Evolutionary conservation across 2,888 invertebrate genomes (phyloP).

Genomic region (Achlya flavicornis): DNA sequence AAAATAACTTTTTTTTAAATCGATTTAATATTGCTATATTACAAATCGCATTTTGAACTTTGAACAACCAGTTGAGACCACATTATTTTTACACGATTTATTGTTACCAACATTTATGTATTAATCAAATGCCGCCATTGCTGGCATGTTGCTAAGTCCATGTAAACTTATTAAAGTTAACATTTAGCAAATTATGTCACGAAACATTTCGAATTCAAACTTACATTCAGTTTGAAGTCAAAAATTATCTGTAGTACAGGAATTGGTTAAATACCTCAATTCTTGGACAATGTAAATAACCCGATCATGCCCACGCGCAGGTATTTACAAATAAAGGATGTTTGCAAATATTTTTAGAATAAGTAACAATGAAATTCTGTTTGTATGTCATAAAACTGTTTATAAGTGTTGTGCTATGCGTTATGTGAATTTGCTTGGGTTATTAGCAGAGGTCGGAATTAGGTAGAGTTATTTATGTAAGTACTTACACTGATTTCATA

Average conservation of each 20-base stretch:
- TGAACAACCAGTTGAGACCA: slow-evolving; percentile 73
- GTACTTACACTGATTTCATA: too few relatives aligned
- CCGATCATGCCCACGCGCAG: slow-evolving; percentile 3
- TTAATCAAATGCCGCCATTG: slow-evolving; percentile 23
- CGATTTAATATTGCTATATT: slow-evolving; percentile 78
- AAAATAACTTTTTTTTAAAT: slow-evolving; percentile 48
- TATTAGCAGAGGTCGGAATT: too few relatives aligned
- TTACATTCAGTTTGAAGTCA: background rate
- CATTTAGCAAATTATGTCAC: slow-evolving; percentile 36
- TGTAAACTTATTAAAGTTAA: slow-evolving; percentile 43
- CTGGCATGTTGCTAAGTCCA: slow-evolving; percentile 29
- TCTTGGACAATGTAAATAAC: background rate
- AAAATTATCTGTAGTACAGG: background rate
- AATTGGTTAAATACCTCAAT: background rate
- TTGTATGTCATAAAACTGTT: too few relatives aligned
- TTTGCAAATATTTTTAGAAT: slow-evolving; percentile 17
- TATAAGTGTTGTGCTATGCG: slow-evolving; percentile 45
- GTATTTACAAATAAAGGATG: slow-evolving; percentile 12
- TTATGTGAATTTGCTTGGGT: slow-evolving; percentile 36
- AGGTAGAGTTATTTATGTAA: too few relatives aligned
- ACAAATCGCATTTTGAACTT: slow-evolving; percentile 77
- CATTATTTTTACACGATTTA: slow-evolving; percentile 56
- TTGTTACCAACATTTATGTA: slow-evolving; percentile 24
- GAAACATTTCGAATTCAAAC: slow-evolving; percentile 14
- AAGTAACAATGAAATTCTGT: background rate